phyloP scores from a whole-genome alignment of 2,888 invertebrate species.

The Orthonychiurus folsomi region DNA sequence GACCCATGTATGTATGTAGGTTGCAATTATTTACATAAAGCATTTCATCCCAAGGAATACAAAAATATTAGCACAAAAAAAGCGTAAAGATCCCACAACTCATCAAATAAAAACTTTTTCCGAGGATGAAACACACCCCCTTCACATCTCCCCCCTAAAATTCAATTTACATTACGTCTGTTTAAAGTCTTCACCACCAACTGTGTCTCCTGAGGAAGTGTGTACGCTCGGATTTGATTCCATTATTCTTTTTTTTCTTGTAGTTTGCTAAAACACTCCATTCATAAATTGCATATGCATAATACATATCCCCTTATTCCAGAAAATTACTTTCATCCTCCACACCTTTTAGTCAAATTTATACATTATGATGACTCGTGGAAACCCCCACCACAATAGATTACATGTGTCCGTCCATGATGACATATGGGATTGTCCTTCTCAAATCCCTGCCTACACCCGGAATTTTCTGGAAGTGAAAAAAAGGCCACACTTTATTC shows the following conservation, averaged over 20 bases:
- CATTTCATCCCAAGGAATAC: not conserved
- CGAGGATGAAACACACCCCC: too few species aligned
- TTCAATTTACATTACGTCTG: not conserved
- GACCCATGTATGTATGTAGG: not conserved
- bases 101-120: not conserved
- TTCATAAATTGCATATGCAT: not conserved
- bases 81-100: not conserved
- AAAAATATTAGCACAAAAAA: not conserved
- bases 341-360: too few species aligned
- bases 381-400: not conserved
- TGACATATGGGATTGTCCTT: constrained; percentile 1
- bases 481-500: too few species aligned
- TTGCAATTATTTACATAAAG: not conserved
- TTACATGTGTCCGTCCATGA: too few species aligned
- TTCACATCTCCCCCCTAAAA: too few species aligned
- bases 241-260: not conserved
- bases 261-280: not conserved
- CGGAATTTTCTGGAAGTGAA: not conserved
- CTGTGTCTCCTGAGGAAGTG: too few species aligned
- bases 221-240: not conserved
- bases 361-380: not conserved
- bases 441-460: not conserved
- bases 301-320: too few species aligned
- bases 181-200: not conserved
- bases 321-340: too few species aligned